Evolutionary conservation across 2,888 invertebrate genomes (phyloP), one percentile per base, ranked within the genome.

Genomic region (Alloscopus bannaensis): DNA sequence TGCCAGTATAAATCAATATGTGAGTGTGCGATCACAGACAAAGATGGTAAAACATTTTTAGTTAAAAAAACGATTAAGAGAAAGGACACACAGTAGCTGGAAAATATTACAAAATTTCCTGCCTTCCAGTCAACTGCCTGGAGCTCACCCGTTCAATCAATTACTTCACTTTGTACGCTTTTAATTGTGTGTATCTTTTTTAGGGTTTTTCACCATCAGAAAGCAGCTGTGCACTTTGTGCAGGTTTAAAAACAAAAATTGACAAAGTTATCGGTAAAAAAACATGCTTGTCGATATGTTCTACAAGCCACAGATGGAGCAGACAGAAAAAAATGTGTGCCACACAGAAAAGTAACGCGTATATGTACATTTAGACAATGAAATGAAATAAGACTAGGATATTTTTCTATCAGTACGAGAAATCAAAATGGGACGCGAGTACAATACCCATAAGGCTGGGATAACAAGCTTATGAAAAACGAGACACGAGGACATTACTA

Each of bases 61-160:
- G 52, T 3, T 28, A 31, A 18, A 68, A 40, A 68, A 52, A 36
- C 68, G 68, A 57, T 57, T 69, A 13, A 42, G 57, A 29, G 20
- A 59, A 57, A 18, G 29, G 16, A 47, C 16, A 40, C 31, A 55
- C 69, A 69, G 40, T 57, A 57, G 57, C 22, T 3, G 18, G 8
- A 22, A 40, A 62, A 40, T 62, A n/a, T n/a, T n/a, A n/a, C n/a
- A 24, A 11, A n/a, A 6, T 36, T 13, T 22, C 52, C 20, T 52
- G 20, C 22, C 52, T 22, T 8, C 13, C 3, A 55, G 50, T 31
- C 29, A 71, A 72, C 22, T 26, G 73, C 73, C 57, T 50, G 31
- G 31, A 65, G 73, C 65, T 31, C 73, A 65, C 65, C 65, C 73
- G 57, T 20, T 65, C 57, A 55, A 73, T 65, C 73, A 62, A 73